These are phyloP conservation scores for Teleopsis dalmanni DNA, from an alignment of 1,140 invertebrate species.

Conservation along the genomic window DNA sequence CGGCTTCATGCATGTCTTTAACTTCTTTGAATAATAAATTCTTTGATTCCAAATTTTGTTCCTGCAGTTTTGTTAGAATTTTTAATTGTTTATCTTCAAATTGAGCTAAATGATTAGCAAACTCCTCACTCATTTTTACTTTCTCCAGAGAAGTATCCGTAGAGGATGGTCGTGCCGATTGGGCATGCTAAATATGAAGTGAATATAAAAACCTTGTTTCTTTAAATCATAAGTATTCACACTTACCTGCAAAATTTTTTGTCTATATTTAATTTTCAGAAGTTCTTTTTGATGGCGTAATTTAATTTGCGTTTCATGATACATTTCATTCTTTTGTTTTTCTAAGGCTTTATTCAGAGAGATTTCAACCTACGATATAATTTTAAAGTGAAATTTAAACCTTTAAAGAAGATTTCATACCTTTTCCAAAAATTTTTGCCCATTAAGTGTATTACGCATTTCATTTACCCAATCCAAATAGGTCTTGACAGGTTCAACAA, in stretches of 20 bases:
- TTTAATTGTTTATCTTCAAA: no score
- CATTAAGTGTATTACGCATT: conserved; percentile 30
- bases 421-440: conserved; percentile 28
- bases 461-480: conserved; percentile 36
- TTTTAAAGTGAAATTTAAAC: not conserved
- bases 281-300: conserved; percentile 27
- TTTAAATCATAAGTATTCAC: no score
- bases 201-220: no score
- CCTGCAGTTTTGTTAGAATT: no score
- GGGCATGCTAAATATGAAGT: no score
- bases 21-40: no score
- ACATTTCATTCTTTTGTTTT: conserved; percentile 26
- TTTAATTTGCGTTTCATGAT: conserved; percentile 19
- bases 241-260: conserved; percentile 27
- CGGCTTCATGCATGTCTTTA: no score
- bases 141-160: no score
- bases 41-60: no score
- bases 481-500: conserved; percentile 7
- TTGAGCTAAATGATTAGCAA: no score
- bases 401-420: conserved; percentile 13
- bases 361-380: conserved; percentile 17
- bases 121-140: no score
- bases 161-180: no score
- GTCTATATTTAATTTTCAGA: conserved; percentile 20
- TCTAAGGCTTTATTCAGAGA: conserved; percentile 31